Evolutionary conservation across 1,140 invertebrate species (phyloP).

Genomic region (Watersipora subatra): DNA sequence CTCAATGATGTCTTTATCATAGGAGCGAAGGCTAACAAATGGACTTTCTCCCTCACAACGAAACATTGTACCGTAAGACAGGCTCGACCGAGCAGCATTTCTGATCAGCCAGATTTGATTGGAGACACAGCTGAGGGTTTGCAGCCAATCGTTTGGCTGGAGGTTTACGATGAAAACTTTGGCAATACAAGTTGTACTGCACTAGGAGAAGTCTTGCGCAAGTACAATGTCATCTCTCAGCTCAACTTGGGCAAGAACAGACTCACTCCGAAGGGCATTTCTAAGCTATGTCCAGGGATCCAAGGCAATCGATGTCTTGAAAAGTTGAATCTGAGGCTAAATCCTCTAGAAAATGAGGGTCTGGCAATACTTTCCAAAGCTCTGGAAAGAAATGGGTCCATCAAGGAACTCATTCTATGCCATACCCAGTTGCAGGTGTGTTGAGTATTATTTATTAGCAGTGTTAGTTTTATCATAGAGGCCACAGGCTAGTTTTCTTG

Average conservation of each 20-base stretch:
- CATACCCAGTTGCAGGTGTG: slow-evolving; percentile 7
- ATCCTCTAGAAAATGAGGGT: slow-evolving; percentile 10
- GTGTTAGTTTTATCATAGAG: no score
- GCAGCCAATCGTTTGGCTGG: not conserved
- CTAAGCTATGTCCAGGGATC: slow-evolving; percentile 2
- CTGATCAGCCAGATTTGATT: not conserved
- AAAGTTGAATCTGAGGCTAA: slow-evolving; percentile 27
- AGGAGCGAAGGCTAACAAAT: slow-evolving; percentile 1
- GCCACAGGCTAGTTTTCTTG: no score
- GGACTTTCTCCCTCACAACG: not conserved
- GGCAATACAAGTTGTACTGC: not conserved
- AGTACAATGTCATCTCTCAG: slow-evolving; percentile 1
- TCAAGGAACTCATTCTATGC: slow-evolving; percentile 10
- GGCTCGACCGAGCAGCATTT: not conserved
- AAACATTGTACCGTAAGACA: not conserved
- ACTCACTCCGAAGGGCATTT: not conserved
- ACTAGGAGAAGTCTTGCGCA: not conserved
- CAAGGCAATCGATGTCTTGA: slow-evolving; percentile 5
- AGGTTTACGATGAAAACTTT: slow-evolving; percentile 2
- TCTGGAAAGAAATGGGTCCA: slow-evolving; percentile 4
- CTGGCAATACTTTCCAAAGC: slow-evolving; percentile 2
- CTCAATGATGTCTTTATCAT: slow-evolving; percentile 2
- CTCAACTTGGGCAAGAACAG: not conserved
- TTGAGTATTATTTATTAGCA: slow-evolving; percentile 4
- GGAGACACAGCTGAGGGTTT: not conserved